Conservation (phyloP, 2,113 vertebrate genomes). For the Opisthocomus hoazin region DNA sequence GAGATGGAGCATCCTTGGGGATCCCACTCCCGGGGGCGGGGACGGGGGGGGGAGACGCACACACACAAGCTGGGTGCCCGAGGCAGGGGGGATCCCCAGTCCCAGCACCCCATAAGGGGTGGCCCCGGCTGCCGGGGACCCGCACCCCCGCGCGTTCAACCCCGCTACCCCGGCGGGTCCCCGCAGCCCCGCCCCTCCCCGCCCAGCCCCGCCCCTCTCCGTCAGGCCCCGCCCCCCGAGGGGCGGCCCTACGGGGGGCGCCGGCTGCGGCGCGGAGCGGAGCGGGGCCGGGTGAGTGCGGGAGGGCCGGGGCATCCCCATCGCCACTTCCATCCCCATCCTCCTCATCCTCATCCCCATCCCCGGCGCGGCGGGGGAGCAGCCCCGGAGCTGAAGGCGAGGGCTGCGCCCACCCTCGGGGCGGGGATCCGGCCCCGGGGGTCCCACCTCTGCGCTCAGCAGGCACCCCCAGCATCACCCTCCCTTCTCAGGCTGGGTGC, state of each 20-base stretch:
- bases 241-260: neutral
- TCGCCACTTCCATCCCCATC: neutral
- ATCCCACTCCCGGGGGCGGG: neutral
- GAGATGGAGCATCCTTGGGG: neutral
- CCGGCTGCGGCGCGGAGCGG: neutral
- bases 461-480: neutral
- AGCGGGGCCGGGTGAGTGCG: neutral
- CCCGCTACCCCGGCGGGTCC: fast-evolving
- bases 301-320: neutral
- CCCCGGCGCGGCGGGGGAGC: neutral
- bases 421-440: neutral
- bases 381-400: neutral
- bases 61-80: neutral
- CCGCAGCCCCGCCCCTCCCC: neutral
- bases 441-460: neutral
- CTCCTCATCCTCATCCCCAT: neutral
- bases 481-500: neutral
- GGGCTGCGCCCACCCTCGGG: neutral
- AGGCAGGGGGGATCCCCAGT: too few species aligned
- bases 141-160: neutral
- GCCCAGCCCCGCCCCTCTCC: neutral
- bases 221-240: neutral
- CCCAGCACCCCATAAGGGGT: too few species aligned
- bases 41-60: fast-evolving
- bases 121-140: neutral